Base-by-base conservation (phyloP, 92 coral and sea anemone species). In the Zoanthus solanderi region DNA sequence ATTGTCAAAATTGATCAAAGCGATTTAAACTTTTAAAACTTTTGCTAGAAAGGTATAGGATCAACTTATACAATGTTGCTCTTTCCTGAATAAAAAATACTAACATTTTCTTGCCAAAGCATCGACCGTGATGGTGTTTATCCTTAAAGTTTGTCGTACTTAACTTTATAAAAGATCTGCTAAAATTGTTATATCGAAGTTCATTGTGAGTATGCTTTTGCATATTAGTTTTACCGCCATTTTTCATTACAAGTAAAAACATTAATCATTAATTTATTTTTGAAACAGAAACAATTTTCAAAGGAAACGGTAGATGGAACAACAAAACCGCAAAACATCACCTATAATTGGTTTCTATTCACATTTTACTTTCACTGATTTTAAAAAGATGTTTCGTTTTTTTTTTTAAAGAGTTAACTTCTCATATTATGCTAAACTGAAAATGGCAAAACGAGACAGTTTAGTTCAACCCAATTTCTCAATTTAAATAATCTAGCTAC, bases 241-340 rank as follows among this genome's bases (percentile, higher is more conserved):
- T 60, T 76, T 76, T 50, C 44, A 23, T 53, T 17, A 7, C 30
- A 34, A 6, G 7, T 54, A 28, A 37, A 5, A 48, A 9, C 79
- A 48, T 3, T 5, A 31, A 30, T 74, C 42, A 37, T 37, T 37
- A 37, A 46, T 6, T 15, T 18, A 1, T 46, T 74, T 45, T n/a
- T 18, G 79, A 47, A 48, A 69, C 67, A 71, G 63, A 46, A 53
- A 0, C 66, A 66, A 81, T 14, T 32, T 5, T 65, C 29, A 16
- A 30, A 81, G 85, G 75, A 81, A 81, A 71, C 60, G 3, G 12
- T 18, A 71, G 45, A 67, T 81, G 66, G 85, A 44, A 10, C 28
- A 8, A 79, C 53, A 60, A 28, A 46, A 13, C 85, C 61, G 17
- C 63, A 45, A 32, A 10, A 5, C 15, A 81, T 44, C 61, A 67